Percentiles rank a stretch among this genome's conserved stretches.
phyloP scores from a whole-genome alignment of 2,888 invertebrate species.

The Lissocephala sabroskyi region DNA sequence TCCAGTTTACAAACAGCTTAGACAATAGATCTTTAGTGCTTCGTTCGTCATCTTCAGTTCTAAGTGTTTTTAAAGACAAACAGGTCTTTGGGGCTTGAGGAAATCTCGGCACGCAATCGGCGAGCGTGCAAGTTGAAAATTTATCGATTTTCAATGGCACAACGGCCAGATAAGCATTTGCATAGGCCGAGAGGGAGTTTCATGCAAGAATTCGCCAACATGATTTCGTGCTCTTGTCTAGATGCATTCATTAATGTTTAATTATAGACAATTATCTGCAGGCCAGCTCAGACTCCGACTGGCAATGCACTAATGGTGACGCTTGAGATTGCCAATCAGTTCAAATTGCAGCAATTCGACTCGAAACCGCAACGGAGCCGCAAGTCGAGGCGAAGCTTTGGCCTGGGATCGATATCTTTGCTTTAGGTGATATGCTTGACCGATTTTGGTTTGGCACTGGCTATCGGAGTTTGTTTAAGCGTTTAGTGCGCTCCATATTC shows the following conservation, averaged over 20 bases:
- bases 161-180: conserved; percentile 12
- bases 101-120: conserved; percentile 35
- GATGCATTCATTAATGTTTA: conserved; percentile 64
- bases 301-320: conserved; percentile 41
- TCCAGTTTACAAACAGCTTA: too few relatives aligned
- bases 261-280: conserved; percentile 59
- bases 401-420: conserved; percentile 29
- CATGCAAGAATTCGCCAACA: conserved; percentile 55
- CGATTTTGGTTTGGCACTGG: conserved; percentile 37
- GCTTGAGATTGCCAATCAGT: conserved; percentile 47
- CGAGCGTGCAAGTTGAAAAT: conserved; percentile 57
- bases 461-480: conserved; percentile 47
- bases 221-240: conserved; percentile 60
- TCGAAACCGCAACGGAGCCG: conserved; percentile 20
- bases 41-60: too few relatives aligned
- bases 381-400: conserved; percentile 21
- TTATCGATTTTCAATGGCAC: conserved; percentile 53
- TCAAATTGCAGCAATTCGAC: conserved; percentile 44
- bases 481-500: conserved; percentile 53
- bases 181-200: conserved; percentile 22
- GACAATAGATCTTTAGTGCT: too few relatives aligned
- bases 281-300: conserved; percentile 5
- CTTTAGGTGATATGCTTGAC: conserved; percentile 24
- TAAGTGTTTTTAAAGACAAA: too few relatives aligned
- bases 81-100: neutral